Percentiles rank a stretch among this genome's conserved stretches.
These are phyloP conservation scores for Sander vitreus DNA, from an alignment of 2,113 vertebrate species.

Conservation along the genomic window DNA sequence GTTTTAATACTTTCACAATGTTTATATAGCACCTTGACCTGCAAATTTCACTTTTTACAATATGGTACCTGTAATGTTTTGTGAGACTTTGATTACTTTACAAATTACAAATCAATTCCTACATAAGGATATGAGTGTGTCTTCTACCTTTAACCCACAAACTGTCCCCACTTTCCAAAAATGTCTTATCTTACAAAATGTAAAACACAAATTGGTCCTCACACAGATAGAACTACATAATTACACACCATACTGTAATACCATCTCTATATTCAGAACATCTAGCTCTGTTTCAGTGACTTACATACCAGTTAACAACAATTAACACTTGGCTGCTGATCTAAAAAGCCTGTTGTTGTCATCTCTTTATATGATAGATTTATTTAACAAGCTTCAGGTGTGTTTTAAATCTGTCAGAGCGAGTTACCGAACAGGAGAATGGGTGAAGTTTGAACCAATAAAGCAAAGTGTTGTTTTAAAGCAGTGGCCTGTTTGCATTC, in stretches of 20 bases:
- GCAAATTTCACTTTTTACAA: no score
- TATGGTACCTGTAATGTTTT: no score
- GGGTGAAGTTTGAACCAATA: not conserved
- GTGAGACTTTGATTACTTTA: no score
- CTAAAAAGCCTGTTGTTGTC: not conserved
- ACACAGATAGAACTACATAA: not conserved
- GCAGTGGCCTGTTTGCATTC: slow-evolving; percentile 15
- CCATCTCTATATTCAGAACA: not conserved
- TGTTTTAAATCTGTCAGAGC: not conserved
- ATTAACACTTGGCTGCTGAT: not conserved
- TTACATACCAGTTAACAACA: not conserved
- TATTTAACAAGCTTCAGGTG: not conserved
- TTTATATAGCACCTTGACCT: no score
- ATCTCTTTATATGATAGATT: not conserved
- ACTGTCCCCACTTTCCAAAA: not conserved
- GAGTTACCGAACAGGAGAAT: not conserved
- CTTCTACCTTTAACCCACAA: not conserved
- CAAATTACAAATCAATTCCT: no score
- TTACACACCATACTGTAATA: not conserved
- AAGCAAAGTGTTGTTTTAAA: slow-evolving; percentile 6
- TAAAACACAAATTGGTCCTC: not conserved
- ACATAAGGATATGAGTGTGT: no score
- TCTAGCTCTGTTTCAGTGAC: not conserved
- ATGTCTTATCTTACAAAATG: not conserved
- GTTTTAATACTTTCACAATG: no score